Base-by-base conservation (phyloP, 2,797 vertebrate species). In the Coregonus suidteri region DNA sequence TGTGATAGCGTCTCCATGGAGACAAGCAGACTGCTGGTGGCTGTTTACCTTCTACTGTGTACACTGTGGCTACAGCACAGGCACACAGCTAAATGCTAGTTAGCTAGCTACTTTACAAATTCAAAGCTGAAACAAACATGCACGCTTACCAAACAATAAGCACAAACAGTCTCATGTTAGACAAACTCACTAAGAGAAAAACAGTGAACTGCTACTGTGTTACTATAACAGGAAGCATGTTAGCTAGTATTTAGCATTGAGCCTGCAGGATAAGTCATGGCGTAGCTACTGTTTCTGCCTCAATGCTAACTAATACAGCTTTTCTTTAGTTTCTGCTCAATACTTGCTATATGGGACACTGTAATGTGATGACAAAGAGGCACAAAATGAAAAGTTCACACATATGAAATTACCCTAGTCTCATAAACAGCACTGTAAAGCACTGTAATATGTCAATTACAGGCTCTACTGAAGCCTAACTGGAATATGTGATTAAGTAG, bases 1-100 rank as follows among this genome's bases (percentile, higher is more conserved):
- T 93, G 92, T 94, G 86, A 90, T 84, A 87, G 86, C 30, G 83
- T 93, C 89, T 72, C 92, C 88, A 91, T 93, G 90, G 90, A 53
- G 84, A 93, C 89, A 67, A 85, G 82, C 81, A 74, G 80, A n/a
- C 25, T 7, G 13, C 59, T 64, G 5, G n/a, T 64, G 59, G 5
- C 91, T 90, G 89, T 92, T 90, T 89, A 87, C 87, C 82, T 83
- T 86, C 51, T 31, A 87, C 75, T 81, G 82, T 74, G 73, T 71
- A 84, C 84, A 83, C 59, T 78, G 78, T 88, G 89, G 87, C 89
- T 88, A 85, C 89, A 88, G 83, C 86, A 80, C 74, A n/a, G 81
- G 83, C 77, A 73, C 78, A 64, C 77, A 70, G 80, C 80, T 75
- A 14, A 82, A 79, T 74, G 74, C 16, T 20, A 59, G 54, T 18